These are phyloP conservation scores for Papilio polytes DNA, from an alignment of 1,140 invertebrate species.

Conservation along the genomic window DNA sequence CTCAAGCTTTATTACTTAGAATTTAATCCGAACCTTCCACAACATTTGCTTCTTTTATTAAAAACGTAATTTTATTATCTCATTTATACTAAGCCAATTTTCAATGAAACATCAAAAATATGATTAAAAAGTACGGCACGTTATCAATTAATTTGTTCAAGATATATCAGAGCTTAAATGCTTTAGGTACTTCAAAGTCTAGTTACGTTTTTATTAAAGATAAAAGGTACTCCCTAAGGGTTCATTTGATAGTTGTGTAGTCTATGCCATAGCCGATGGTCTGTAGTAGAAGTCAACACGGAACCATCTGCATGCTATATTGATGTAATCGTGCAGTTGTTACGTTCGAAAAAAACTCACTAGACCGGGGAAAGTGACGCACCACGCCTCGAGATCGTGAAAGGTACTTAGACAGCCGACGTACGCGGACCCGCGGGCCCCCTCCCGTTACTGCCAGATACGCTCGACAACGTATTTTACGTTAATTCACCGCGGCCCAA, in stretches of 20 bases:
- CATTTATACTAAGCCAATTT: background rate
- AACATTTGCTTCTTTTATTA: constrained; percentile 6
- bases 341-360: constrained; percentile 79
- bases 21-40: background rate
- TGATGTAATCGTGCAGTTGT: constrained; percentile 73
- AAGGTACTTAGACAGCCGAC: constrained; percentile 72
- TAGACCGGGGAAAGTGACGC: constrained; percentile 78
- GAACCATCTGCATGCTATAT: constrained; percentile 72
- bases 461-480: constrained; percentile 30
- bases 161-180: background rate
- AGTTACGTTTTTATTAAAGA: background rate
- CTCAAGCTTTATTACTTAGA: background rate
- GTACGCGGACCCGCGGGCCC: constrained; percentile 53
- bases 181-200: background rate
- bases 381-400: constrained; percentile 71
- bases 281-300: constrained; percentile 55
- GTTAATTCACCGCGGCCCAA: constrained; percentile 59
- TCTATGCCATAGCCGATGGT: background rate
- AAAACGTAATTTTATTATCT: background rate
- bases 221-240: background rate
- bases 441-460: constrained; percentile 44
- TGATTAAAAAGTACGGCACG: no score
- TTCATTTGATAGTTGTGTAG: background rate
- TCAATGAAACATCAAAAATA: background rate
- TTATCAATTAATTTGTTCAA: no score